Conservation (phyloP, 2,797 vertebrate genomes). For the Tragelaphus eurycerus region DNA sequence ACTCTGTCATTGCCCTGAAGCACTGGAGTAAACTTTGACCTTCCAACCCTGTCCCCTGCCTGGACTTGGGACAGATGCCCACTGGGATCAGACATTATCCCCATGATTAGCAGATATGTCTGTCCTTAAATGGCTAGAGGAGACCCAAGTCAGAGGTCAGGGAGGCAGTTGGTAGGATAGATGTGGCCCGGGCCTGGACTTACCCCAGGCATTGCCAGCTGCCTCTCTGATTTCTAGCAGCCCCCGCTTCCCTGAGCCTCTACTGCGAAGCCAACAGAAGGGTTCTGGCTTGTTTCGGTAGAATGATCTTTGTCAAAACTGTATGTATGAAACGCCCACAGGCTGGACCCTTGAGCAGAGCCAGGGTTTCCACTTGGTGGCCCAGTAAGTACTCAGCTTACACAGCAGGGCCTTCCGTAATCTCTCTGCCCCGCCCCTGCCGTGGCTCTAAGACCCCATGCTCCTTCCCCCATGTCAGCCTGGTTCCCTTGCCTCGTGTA, state of each 20-base stretch:
- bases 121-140: not conserved
- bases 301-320: not conserved
- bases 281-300: not conserved
- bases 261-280: not conserved
- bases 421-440: not conserved
- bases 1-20: not conserved
- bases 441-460: not conserved
- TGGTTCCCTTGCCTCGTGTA: not conserved
- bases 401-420: not conserved
- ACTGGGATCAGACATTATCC: not conserved
- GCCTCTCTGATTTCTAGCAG: not conserved
- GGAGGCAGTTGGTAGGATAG: not conserved
- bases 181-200: not conserved
- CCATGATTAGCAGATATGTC: not conserved
- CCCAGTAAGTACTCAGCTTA: not conserved
- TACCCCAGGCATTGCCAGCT: not conserved
- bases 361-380: not conserved
- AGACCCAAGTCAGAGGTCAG: not conserved
- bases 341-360: not conserved
- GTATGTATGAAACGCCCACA: not conserved
- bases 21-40: not conserved
- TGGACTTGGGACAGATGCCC: not conserved
- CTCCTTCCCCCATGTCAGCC: not conserved
- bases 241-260: not conserved
- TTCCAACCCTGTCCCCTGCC: not conserved